Evolutionary conservation across 92 coral and sea anemone species (phyloP).

Genomic region (Scolanthus callimorphus): DNA sequence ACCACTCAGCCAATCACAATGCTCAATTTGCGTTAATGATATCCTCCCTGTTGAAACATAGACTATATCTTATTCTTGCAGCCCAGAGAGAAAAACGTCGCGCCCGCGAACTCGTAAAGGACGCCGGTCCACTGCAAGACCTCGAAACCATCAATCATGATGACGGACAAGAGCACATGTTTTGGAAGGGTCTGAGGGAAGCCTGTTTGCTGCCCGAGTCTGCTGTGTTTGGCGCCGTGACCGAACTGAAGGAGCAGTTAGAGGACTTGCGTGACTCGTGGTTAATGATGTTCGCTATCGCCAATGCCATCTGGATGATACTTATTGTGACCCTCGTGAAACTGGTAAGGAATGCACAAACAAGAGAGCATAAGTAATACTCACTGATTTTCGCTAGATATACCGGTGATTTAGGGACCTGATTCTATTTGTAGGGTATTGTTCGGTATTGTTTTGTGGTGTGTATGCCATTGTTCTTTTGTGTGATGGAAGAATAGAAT

Average conservation of each 20-base stretch:
- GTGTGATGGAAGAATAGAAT: no score
- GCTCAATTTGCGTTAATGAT: no score
- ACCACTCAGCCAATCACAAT: no score
- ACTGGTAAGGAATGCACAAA: conserved; percentile 15
- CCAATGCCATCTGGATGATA: conserved; percentile 81
- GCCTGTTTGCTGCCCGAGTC: conserved; percentile 89
- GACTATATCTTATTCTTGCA: conserved; percentile 5
- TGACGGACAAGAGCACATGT: conserved; percentile 57
- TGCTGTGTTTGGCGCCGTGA: conserved; percentile 80
- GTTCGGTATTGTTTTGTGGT: no score
- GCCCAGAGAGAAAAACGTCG: conserved; percentile 86
- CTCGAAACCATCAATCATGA: conserved; percentile 62
- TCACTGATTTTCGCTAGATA: no score
- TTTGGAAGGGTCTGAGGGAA: conserved; percentile 85
- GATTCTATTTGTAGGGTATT: no score
- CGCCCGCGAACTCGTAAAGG: conserved; percentile 61
- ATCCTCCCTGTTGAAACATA: background rate
- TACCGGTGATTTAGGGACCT: no score
- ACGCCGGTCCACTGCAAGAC: conserved; percentile 15
- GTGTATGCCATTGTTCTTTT: no score
- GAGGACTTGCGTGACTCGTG: conserved; percentile 78
- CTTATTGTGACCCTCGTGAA: conserved; percentile 36
- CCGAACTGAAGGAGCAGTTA: conserved; percentile 87
- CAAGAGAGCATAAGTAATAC: no score
- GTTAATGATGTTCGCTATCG: conserved; percentile 50